Evolutionary conservation across 2,888 invertebrate species (phyloP), one percentile per base, ranked within the genome.

Genomic region (Tiliacea citrago): DNA sequence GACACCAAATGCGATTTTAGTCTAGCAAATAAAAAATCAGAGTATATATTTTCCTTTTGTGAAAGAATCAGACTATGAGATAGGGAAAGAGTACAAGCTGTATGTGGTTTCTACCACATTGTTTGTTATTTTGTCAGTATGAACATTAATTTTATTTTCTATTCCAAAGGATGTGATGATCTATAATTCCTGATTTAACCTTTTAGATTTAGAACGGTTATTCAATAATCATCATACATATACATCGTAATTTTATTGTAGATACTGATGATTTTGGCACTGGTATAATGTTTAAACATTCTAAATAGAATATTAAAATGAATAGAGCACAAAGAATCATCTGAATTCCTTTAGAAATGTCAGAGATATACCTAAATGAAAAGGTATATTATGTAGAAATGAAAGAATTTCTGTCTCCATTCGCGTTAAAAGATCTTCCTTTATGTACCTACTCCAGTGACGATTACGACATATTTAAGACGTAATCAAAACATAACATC

Each of bases 331-430:
- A 39, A 39, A 39, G 39, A 39, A 39, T 39, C 39, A 57, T 61
- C 39, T 55, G 71, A 24, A 79, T 71, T 47, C 29, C 71, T 70
- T 42, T 70, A 70, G 39, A 70, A 70, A 49, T 12, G 13, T 10
- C 39, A 12, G 42, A 42, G 16, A 49, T 79, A 49, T 76, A 55
- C 5, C 39, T 39, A 9, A 42, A 42, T 49, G 42, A 29, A 16
- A 21, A 42, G 12, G n/a, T 62, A 42, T 62, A 70, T 61, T 35
- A 55, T 62, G 29, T 61, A 61, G 39, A 29, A 29, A 16, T 29
- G 42, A 42, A 70, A 29, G 18, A 51, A 79, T 61, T 45, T 49
- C 39, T 42, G 21, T 6, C 53, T 47, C 39, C 39, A 55, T 29
- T 2, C 47, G 29, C 7, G 16, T 61, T 18, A 10, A 61, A 62